Conservation (phyloP, 2,797 vertebrate genomes). For the Notolabrus celidotus region DNA sequence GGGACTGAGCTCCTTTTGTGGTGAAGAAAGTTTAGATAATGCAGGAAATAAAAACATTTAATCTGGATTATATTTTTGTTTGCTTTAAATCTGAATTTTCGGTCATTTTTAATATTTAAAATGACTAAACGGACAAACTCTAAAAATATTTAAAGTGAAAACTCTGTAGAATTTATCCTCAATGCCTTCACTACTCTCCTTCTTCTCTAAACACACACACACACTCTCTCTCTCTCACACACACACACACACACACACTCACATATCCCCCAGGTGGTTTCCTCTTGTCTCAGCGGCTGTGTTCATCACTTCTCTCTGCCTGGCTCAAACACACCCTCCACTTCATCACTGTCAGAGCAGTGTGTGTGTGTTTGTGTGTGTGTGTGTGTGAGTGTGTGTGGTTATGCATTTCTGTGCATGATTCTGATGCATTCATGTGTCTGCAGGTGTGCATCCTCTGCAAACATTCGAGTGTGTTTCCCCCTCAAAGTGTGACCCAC, state of each 20-base stretch:
- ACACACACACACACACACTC: slow-evolving; percentile 25
- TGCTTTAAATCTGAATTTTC: slow-evolving; percentile 2
- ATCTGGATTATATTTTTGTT: background rate
- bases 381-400: background rate
- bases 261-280: slow-evolving; percentile 47
- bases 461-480: background rate
- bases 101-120: slow-evolving; percentile 13
- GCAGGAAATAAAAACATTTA: background rate
- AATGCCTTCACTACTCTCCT: background rate
- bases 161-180: background rate
- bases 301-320: slow-evolving; percentile 58
- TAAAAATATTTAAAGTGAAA: slow-evolving; percentile 22
- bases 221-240: background rate
- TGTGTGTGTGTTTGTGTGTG: slow-evolving; percentile 9
- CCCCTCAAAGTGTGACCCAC: background rate
- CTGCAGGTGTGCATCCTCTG: background rate
- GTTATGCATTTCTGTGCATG: no score
- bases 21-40: background rate
- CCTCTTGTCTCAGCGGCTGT: slow-evolving; percentile 46
- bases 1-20: background rate
- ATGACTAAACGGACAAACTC: slow-evolving; percentile 7
- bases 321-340: slow-evolving; percentile 56
- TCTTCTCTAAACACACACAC: background rate
- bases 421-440: no score
- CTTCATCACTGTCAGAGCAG: slow-evolving; percentile 79